A percentile compares a stretch with the other conserved stretches of the same genome.
phyloP scores from a whole-genome alignment of 2,113 vertebrate genomes.

The Budorcas taxicolor region DNA sequence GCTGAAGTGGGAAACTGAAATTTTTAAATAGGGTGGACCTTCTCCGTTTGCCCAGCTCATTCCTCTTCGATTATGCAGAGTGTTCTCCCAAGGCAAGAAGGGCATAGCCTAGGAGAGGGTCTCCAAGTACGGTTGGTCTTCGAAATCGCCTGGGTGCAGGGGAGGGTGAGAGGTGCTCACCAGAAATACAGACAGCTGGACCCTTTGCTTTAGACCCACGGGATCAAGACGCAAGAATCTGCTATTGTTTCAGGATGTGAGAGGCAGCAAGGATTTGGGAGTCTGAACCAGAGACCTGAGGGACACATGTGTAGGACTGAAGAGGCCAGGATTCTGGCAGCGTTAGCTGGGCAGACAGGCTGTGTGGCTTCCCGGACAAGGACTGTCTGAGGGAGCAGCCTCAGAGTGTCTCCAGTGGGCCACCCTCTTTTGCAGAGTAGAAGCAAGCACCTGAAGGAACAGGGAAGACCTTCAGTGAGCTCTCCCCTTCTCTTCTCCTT shows the following conservation, averaged over 20 bases:
- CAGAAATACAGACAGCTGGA: background rate
- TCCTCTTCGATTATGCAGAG: background rate
- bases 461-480: background rate
- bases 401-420: background rate
- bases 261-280: background rate
- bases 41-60: background rate
- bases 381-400: background rate
- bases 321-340: background rate
- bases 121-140: rapidly evolving
- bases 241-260: background rate
- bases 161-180: background rate
- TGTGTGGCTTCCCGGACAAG: background rate
- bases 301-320: background rate
- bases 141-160: background rate
- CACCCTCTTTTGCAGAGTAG: background rate
- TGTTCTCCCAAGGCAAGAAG: background rate
- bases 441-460: background rate
- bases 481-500: too few species aligned
- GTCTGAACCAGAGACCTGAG: background rate
- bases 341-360: background rate
- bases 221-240: background rate
- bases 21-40: background rate
- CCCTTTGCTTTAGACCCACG: background rate
- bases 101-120: too few species aligned
- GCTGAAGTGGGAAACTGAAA: background rate